Conservation (phyloP, 2,888 invertebrate genomes). For the Megastigmus dorsalis region DNA sequence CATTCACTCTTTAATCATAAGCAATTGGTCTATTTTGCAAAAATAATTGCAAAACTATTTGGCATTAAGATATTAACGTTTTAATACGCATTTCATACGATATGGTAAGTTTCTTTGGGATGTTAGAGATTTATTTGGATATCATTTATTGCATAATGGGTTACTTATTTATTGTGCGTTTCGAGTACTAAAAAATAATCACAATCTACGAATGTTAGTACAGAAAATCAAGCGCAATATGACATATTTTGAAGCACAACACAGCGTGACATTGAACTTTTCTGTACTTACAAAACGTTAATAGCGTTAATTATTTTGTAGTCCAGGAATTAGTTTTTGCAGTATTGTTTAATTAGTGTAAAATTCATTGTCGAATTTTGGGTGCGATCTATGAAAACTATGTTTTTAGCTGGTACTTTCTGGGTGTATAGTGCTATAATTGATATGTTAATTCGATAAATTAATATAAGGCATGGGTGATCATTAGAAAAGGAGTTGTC, state of each 20-base stretch:
- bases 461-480: conserved; percentile 16
- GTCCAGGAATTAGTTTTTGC: not conserved
- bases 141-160: not conserved
- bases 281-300: not conserved
- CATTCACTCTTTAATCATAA: conserved; percentile 13
- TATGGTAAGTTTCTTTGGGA: not conserved
- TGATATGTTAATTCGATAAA: conserved; percentile 21
- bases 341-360: conserved; percentile 2
- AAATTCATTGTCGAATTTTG: not conserved
- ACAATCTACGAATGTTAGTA: not conserved
- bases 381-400: conserved; percentile 13
- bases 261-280: not conserved
- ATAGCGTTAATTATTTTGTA: not conserved
- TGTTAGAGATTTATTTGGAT: conserved; percentile 19
- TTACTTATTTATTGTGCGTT: conserved; percentile 4
- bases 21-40: conserved; percentile 7
- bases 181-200: not conserved
- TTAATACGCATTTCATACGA: not conserved
- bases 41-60: conserved; percentile 25
- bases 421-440: not conserved
- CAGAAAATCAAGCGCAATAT: conserved; percentile 14
- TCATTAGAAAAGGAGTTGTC: conserved; percentile 13
- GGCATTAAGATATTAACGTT: conserved; percentile 21
- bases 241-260: not conserved
- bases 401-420: not conserved